Evolutionary conservation across 2,113 vertebrate genomes (phyloP), one percentile per base, ranked within the genome.

Genomic region (Litocranius walleri): DNA sequence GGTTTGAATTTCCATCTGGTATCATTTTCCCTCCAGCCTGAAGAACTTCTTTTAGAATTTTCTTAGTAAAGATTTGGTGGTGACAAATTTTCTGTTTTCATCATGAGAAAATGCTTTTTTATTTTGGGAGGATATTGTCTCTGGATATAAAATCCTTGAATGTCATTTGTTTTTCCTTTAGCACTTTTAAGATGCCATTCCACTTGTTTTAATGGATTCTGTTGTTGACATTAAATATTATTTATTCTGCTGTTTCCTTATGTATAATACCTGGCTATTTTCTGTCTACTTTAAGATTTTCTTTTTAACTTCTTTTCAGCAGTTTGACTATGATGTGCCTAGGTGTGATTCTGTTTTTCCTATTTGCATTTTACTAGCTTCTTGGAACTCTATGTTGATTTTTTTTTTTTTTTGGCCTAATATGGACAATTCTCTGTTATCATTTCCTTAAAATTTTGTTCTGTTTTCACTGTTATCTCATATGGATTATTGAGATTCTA

Each of bases 21-120:
- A 48, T 45, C 56, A 84, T 71, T 88, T 93, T 95, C 27, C 29
- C 29, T 91, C 43, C 11, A 91, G 54, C 36, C n/a, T 83, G 30
- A 93, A 61, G 40, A 91, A 43, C 54, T 87, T 74, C 36, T 78
- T 88, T 90, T 48, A 90, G 54, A 71, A 89, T 94, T 92, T 92
- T 94, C 57, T 93, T 94, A 67, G 33, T 92, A 74, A 88, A 95
- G 56, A 4, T 62, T 85, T 90, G 25, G 16, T 57, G 21, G 21
- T 74, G 6, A 93, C 71, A 89, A 61, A 90, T 74, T 85, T 61
- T 89, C 45, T 92, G 23, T 74, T 94, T 94, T 78, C 40, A 13
- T 74, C 74, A 52, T 62, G 50, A 40, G 71, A 86, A 97, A 92
- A 88, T 89, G 52, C n/a, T 16, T 16, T 82, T 86, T 88, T 85